Base-by-base conservation (phyloP, 2,888 invertebrate genomes). In the Leptura quadrifasciata region DNA sequence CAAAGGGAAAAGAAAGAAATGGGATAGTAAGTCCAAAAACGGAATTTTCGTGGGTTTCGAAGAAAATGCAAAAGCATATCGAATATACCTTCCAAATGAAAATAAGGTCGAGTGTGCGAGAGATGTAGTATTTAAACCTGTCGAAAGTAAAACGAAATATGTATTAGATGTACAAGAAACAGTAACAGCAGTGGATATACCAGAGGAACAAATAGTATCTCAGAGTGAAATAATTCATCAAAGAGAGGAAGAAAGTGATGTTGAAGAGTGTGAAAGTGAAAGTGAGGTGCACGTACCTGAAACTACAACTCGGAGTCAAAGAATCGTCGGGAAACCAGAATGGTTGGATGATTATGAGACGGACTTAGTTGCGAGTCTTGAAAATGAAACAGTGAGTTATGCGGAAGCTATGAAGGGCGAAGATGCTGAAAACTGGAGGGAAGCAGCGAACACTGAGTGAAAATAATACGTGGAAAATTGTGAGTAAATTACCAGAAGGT, bases 1-100 rank as follows among this genome's bases (percentile, higher is more conserved):
- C 31, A 31, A 31, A 31, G 31, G 8, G 31, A 31, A 31, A 31
- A 31, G 31, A 31, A 31, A 31, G 31, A 31, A 31, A 31, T 31
- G 31, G 31, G 31, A 31, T 8, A 31, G 3, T 31, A 31, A n/a
- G 52, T 52, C 52, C 12, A n/a, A n/a, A 3, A 52, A 52, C 3
- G 52, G 52, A n/a, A 52, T 52, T 52, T 52, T 52, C 12, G n/a
- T 52, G 52, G 52, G 52, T 52, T 52, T 6, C 52, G 52, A 52
- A 52, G 15, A 12, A n/a, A 52, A 52, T 52, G 4, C 31, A 31
- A 31, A 31, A 31, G 31, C 31, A 3, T 31, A 31, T 31, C 31
- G 31, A 31, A 31, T 31, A 31, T 31, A 31, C 8, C 8, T 31
- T 5, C 31, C 31, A 31, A 31, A 31, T 31, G 31, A 31, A 31